phyloP scores from a whole-genome alignment of 2,888 invertebrate genomes.

The Nematopogon swammerdamellus region DNA sequence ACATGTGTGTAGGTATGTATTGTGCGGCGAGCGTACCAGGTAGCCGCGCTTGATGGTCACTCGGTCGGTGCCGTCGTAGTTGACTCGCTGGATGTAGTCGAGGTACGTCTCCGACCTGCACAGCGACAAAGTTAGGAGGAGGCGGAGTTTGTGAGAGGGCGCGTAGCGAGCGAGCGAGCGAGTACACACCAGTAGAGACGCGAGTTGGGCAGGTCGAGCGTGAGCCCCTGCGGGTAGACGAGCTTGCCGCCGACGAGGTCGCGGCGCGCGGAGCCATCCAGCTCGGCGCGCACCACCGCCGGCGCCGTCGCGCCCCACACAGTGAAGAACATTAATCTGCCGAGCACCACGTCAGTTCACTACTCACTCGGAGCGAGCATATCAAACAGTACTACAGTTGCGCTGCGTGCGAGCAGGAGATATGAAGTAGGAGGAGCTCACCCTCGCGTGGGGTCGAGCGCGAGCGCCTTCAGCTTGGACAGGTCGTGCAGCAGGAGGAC shows the following conservation, averaged over 20 bases:
- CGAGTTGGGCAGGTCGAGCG: constrained; percentile 67
- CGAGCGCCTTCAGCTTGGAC: constrained; percentile 69
- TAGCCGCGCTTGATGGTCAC: constrained; percentile 48
- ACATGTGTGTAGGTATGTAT: too few relatives aligned
- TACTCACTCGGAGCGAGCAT: too few relatives aligned
- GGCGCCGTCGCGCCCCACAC: constrained; percentile 67
- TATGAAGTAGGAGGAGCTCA: constrained; percentile 18
- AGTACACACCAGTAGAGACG: constrained; percentile 63
- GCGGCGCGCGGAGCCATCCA: constrained; percentile 62
- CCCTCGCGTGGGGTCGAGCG: constrained; percentile 75
- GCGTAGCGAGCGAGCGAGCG: too few relatives aligned
- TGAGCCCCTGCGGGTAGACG: constrained; percentile 72
- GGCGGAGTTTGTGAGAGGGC: too few relatives aligned
- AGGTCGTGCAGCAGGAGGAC: constrained; percentile 65
- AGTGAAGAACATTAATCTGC: constrained; percentile 70
- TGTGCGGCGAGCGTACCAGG: too few relatives aligned
- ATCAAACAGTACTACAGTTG: not conserved
- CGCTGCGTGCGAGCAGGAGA: not conserved
- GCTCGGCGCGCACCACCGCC: constrained; percentile 60
- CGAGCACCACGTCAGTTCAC: not conserved
- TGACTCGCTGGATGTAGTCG: constrained; percentile 73
- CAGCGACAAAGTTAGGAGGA: too few relatives aligned
- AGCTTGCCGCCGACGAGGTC: constrained; percentile 65
- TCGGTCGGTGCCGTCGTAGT: constrained; percentile 70
- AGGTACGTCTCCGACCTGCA: constrained; percentile 82